Conservation (phyloP, 30 jellyfish, hydroid and myxozoan species). For the Haliclystus octoradiatus region DNA sequence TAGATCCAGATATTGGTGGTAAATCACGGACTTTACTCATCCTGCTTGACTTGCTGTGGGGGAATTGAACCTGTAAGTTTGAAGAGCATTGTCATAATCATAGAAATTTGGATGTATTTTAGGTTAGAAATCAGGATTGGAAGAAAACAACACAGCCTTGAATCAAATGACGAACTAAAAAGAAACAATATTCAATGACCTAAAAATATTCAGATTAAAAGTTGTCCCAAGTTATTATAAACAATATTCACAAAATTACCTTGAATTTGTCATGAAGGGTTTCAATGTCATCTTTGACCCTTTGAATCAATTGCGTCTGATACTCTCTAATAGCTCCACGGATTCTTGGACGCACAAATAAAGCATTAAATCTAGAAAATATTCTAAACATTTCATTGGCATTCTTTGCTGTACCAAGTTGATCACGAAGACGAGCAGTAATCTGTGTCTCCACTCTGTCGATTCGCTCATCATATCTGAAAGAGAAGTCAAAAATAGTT, state of each 20-base stretch:
- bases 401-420: constrained; percentile 89
- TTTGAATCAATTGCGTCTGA: constrained; percentile 70
- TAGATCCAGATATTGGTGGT: constrained; percentile 91
- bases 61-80: constrained; percentile 41
- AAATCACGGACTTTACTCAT: constrained; percentile 89
- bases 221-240: too few species aligned
- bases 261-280: constrained; percentile 86
- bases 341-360: constrained; percentile 77
- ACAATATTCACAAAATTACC: too few species aligned
- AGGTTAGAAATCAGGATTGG: too few species aligned
- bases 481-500: not conserved
- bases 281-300: constrained; percentile 87
- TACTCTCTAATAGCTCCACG: constrained; percentile 90
- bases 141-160: too few species aligned
- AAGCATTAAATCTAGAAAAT: constrained; percentile 79
- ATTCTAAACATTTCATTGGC: constrained; percentile 93
- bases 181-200: too few species aligned
- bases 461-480: constrained; percentile 72
- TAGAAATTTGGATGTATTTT: not conserved
- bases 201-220: too few species aligned
- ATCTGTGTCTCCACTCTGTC: constrained; percentile 88
- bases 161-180: too few species aligned
- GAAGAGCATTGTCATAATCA: not conserved
- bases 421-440: constrained; percentile 82
- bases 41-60: constrained; percentile 80